Conservation (phyloP, 2,888 invertebrate genomes). For the Hirtodrosophila alboralis region DNA sequence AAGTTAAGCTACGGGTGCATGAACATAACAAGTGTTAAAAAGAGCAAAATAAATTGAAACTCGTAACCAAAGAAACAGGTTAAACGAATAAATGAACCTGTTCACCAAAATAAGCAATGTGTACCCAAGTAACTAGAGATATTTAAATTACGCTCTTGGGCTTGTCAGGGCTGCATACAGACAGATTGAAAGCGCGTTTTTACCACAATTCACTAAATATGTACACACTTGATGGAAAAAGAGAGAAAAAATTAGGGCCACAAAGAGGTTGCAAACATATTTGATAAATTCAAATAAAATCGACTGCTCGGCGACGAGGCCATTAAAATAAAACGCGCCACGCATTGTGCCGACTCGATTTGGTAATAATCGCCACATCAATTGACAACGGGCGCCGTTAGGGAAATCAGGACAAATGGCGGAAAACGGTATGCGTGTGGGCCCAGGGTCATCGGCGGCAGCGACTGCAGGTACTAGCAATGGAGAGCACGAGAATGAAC, state of each 20-base stretch:
- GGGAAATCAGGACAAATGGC: constrained; percentile 74
- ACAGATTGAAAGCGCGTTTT: constrained; percentile 53
- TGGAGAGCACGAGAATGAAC: constrained; percentile 78
- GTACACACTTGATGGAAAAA: constrained; percentile 69
- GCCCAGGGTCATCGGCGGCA: constrained; percentile 66
- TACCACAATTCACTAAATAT: constrained; percentile 47
- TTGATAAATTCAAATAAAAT: constrained; percentile 66
- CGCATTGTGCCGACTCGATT: constrained; percentile 52
- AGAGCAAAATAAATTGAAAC: too few relatives aligned
- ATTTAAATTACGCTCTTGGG: constrained; percentile 17
- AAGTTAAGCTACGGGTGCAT: too few relatives aligned
- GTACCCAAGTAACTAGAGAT: constrained; percentile 8
- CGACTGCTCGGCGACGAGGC: constrained; percentile 57
- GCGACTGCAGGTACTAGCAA: constrained; percentile 64
- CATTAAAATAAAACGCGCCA: constrained; percentile 55
- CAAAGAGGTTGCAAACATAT: constrained; percentile 75
- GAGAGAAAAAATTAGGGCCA: constrained; percentile 75
- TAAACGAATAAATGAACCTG: too few relatives aligned
- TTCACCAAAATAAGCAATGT: too few relatives aligned
- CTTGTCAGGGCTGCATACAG: constrained; percentile 47
- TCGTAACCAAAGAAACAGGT: too few relatives aligned
- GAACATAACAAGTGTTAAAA: too few relatives aligned
- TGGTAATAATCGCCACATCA: constrained; percentile 56
- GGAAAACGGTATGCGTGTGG: constrained; percentile 81
- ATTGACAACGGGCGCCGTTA: constrained; percentile 48